Percentiles rank a stretch among this genome's conserved stretches.
Conservation (phyloP, 2,113 vertebrate genomes). For the Xerus inauris region DNA sequence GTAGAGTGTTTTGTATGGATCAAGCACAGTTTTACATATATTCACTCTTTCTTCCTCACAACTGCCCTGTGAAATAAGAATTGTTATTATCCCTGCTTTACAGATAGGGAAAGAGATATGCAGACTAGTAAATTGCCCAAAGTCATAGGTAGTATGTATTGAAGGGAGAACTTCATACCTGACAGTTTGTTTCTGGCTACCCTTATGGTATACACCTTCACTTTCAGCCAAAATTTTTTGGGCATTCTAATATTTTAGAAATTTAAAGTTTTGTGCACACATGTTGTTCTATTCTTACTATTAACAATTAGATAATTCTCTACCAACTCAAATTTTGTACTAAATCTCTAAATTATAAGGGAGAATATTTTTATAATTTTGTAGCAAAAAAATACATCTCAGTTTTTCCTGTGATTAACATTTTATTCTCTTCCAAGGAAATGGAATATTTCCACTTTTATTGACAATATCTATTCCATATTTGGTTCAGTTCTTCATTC, state of each 20-base stretch:
- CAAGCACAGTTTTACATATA: no score
- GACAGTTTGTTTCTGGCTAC: background rate
- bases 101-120: background rate
- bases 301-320: background rate
- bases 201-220: no score
- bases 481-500: no score
- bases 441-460: no score
- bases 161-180: background rate
- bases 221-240: background rate
- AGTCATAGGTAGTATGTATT: background rate
- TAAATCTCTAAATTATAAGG: no score
- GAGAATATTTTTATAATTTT: no score
- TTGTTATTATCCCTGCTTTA: background rate
- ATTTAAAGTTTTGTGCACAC: background rate
- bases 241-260: background rate
- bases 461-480: no score
- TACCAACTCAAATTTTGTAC: no score
- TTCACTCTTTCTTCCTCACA: background rate
- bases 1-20: no score
- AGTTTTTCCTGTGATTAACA: no score
- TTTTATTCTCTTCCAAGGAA: no score
- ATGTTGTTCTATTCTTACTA: background rate
- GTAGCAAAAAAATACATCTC: no score
- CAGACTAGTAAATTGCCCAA: background rate
- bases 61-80: background rate